Evolutionary conservation across 2,888 invertebrate genomes (phyloP), one percentile per base, ranked within the genome.

Genomic region (Lutraria lutraria): DNA sequence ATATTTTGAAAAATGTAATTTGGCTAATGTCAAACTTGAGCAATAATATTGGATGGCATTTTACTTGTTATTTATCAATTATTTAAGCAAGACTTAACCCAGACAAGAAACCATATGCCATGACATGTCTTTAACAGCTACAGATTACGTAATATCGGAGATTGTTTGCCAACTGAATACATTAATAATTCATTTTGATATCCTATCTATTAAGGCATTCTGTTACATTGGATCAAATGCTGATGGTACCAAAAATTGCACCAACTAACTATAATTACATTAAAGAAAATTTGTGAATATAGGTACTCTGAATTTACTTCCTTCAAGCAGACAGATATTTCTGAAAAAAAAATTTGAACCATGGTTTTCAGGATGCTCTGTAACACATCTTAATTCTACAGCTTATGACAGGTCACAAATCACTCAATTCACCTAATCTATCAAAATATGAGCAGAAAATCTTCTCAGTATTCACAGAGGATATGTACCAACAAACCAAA

Each of bases 111-210:
- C 76, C 76, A 76, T 29, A 76, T 76, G 76, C 34, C 16, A 19
- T 13, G 19, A 76, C 76, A 76, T 25, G 21, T 13, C 31, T 19
- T 34, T 76, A 13, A 76, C 13, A 31, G 31, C 29, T 31, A 76
- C 19, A 16, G 34, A 31, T 76, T 76, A 76, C 31, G 19, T 34
- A 34, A 76, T 16, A 13, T 31, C 16, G 16, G 72, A 72, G 72
- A 72, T 31, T 31, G n/a, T n/a, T 12, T 68, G n/a, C 63, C 63
- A 68, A 68, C 63, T 68, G 25, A 25, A 68, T 25, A 68, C 63
- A 68, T 68, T 68, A 68, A 68, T 68, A 25, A 68, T 68, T 68
- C 25, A 68, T 68, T 13, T 68, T 25, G 3, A 68, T 68, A 68
- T n/a, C 10, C 63, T 25, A 68, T 68, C 25, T 68, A 25, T 25